phyloP scores from a whole-genome alignment of 2,797 vertebrate species.

The Taenioides sp. region DNA sequence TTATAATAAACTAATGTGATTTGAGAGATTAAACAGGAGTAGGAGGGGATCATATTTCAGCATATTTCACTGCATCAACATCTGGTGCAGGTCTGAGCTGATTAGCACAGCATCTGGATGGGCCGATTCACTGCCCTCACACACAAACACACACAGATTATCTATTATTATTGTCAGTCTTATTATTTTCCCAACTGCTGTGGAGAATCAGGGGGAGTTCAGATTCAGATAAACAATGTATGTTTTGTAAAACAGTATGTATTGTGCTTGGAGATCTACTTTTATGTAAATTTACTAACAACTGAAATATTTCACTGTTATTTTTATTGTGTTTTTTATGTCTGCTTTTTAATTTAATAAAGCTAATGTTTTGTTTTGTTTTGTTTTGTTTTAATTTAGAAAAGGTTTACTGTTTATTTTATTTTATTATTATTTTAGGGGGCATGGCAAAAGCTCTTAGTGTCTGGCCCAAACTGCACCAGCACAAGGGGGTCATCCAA shows the following conservation, averaged over 20 bases:
- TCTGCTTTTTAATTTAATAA: too few relatives aligned
- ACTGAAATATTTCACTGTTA: too few relatives aligned
- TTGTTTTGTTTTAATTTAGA: too few relatives aligned
- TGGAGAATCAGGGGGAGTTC: background rate
- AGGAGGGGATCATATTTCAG: constrained; percentile 56
- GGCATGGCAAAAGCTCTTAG: too few relatives aligned
- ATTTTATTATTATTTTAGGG: too few relatives aligned
- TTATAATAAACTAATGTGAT: constrained; percentile 38
- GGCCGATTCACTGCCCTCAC: constrained; percentile 33
- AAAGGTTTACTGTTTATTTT: too few relatives aligned
- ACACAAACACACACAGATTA: constrained; percentile 41
- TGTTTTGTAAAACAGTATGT: background rate
- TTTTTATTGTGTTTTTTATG: too few relatives aligned
- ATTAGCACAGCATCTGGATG: constrained; percentile 69
- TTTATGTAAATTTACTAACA: background rate
- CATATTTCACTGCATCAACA: constrained; percentile 56
- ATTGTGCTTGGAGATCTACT: background rate
- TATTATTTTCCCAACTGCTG: constrained; percentile 29
- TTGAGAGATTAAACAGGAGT: constrained; percentile 40
- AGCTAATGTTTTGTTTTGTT: too few relatives aligned
- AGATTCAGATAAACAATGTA: background rate
- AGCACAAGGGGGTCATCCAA: too few relatives aligned
- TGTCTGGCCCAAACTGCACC: too few relatives aligned
- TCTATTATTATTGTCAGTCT: constrained; percentile 24
- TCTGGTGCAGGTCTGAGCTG: constrained; percentile 66